phyloP scores from a whole-genome alignment of 2,888 invertebrate species.

The Chrysotoxum bicinctum region DNA sequence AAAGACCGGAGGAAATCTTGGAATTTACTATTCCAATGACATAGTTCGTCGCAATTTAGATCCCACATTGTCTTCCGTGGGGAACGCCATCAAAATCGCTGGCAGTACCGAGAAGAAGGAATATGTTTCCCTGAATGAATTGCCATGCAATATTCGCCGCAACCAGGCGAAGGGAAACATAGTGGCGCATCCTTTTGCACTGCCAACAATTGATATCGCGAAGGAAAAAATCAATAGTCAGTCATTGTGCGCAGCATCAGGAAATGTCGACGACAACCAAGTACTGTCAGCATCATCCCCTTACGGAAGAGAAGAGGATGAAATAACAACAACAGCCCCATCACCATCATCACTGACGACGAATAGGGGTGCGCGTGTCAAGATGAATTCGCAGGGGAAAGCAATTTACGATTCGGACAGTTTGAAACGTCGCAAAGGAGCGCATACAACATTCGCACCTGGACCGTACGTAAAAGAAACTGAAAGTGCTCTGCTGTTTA shows the following conservation, averaged over 20 bases:
- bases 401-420: constrained; percentile 94
- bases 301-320: constrained; percentile 48
- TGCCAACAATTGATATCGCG: constrained; percentile 60
- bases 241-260: constrained; percentile 75
- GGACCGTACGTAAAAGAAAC: constrained; percentile 91
- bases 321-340: constrained; percentile 74
- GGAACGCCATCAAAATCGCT: constrained; percentile 79
- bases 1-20: constrained; percentile 76
- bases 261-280: constrained; percentile 46
- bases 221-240: constrained; percentile 67
- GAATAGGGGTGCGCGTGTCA: constrained; percentile 85
- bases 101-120: constrained; percentile 81
- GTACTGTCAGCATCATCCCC: constrained; percentile 56
- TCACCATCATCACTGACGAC: constrained; percentile 59
- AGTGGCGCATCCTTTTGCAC: constrained; percentile 65
- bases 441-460: constrained; percentile 93
- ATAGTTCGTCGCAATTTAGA: constrained; percentile 85
- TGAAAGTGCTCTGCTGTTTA: constrained; percentile 78
- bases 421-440: constrained; percentile 88
- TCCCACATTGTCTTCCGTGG: constrained; percentile 83
- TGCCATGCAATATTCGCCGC: constrained; percentile 83
- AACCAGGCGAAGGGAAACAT: constrained; percentile 65
- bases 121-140: constrained; percentile 91
- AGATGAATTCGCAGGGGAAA: constrained; percentile 92
- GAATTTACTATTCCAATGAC: constrained; percentile 86